Evolutionary conservation across 2,797 vertebrate genomes (phyloP), one percentile per base, ranked within the genome.

Genomic region (Pteropus rufus): DNA sequence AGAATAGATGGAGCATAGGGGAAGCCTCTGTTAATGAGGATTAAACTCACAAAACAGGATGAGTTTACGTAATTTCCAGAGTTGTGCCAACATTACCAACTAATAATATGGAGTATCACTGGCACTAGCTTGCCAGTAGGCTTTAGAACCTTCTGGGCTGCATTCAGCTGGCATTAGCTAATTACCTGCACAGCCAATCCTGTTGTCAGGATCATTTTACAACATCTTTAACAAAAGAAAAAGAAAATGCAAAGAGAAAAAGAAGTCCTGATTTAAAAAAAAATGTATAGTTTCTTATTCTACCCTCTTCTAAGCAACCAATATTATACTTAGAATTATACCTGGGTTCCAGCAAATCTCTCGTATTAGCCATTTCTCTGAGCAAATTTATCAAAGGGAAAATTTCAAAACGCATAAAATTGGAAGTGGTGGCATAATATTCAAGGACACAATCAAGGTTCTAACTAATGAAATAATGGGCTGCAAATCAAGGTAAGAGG

Each of bases 11-110:
- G 96, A 97, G 72, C 89, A n/a, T 94, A 77, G 87, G 97, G 87
- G 92, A 98, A 97, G 85, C 76, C 75, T 97, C 88, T 98, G 97
- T 60, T 97, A 96, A 96, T 94, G 73, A 97, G 91, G 97, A 95
- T 97, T 97, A 96, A 97, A 97, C 46, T 82, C 95, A 93, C 80
- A 92, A 97, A 97, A 81, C 23, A 89, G 91, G 92, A 96, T 96
- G 94, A 95, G 93, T 70, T 91, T 93, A 94, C 75, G 52, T 72
- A 95, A 97, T 97, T 97, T 49, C 93, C 96, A 86, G 64, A 36
- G 70, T 84, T 97, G 16, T 94, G 76, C 72, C 93, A 73, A 91
- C 89, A 96, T 86, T 39, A 56, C 87, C 81, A 95, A 76, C n/a
- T 95, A 96, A 85, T 96, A 93, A 95, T 82, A 73, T n/a, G 52